Percentiles rank a stretch among this genome's conserved stretches.
phyloP scores from a whole-genome alignment of 1,140 invertebrate species.

The Lepidostoma basale region DNA sequence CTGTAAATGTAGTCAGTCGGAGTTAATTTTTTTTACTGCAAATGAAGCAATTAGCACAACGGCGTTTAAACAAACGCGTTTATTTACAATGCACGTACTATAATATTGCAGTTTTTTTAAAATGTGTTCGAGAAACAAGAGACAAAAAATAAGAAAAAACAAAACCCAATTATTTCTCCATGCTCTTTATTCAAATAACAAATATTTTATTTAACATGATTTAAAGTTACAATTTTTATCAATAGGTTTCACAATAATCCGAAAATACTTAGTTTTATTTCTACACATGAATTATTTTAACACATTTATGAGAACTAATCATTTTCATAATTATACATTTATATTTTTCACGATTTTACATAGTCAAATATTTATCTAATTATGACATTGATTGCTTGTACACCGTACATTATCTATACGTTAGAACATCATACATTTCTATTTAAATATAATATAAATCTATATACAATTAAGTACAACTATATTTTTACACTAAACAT shows the following conservation, averaged over 20 bases:
- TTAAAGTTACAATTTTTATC: background rate
- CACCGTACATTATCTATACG: conserved; percentile 11
- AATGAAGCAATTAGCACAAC: too few species aligned
- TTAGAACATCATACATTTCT: background rate
- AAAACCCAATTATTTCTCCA: too few species aligned
- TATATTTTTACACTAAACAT: background rate
- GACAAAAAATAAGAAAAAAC: too few species aligned
- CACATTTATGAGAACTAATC: too few species aligned
- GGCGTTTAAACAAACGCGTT: too few species aligned
- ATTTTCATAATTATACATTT: too few species aligned
- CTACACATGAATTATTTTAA: background rate
- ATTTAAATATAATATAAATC: background rate
- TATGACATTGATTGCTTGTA: conserved; percentile 8
- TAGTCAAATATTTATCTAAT: background rate
- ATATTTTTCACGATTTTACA: background rate
- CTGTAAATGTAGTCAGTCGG: too few species aligned
- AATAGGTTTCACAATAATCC: background rate
- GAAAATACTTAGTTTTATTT: background rate
- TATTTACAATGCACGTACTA: too few species aligned
- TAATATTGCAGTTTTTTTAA: too few species aligned
- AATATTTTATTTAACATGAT: conserved; percentile 5
- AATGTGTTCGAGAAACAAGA: too few species aligned
- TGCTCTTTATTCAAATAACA: conserved; percentile 19
- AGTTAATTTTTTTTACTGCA: too few species aligned
- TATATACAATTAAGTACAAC: background rate